Conservation (phyloP, 1,140 invertebrate genomes). For the Sycophaga agraensis region DNA sequence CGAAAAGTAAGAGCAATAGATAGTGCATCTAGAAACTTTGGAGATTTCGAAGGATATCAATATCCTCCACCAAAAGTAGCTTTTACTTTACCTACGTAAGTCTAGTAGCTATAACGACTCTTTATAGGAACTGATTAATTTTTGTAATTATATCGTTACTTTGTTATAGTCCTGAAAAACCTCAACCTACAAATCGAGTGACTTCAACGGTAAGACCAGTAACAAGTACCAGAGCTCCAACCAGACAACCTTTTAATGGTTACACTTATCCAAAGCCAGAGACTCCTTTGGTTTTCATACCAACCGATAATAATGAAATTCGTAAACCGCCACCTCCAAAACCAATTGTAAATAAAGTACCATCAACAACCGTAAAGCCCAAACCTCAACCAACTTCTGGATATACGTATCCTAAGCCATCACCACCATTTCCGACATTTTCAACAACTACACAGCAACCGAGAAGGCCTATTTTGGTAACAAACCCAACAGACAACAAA, state of each 20-base stretch:
- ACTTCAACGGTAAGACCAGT: background rate
- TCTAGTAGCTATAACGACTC: too few relatives aligned
- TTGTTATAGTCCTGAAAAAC: too few relatives aligned
- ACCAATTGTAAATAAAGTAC: background rate
- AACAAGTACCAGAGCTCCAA: background rate
- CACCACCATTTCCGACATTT: constrained; percentile 7
- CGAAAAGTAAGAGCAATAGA: constrained; percentile 42
- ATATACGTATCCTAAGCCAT: background rate
- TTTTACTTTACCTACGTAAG: constrained; percentile 43
- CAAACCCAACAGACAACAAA: background rate
- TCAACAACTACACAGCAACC: constrained; percentile 12
- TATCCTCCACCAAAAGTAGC: constrained; percentile 37
- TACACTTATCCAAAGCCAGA: constrained; percentile 27
- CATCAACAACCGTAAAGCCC: background rate
- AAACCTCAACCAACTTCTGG: background rate
- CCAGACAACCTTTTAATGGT: background rate
- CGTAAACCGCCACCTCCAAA: background rate
- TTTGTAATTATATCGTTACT: too few relatives aligned
- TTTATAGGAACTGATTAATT: too few relatives aligned
- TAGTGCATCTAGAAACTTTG: constrained; percentile 31
- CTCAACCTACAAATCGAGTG: too few relatives aligned
- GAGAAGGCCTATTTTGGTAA: constrained; percentile 5
- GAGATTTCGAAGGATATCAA: constrained; percentile 40
- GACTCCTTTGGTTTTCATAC: background rate
- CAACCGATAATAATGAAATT: background rate